A percentile compares a stretch with the other conserved stretches of the same genome.
Evolutionary conservation across 1,140 invertebrate species (phyloP).

Genomic region (Dinoponera quadriceps): DNA sequence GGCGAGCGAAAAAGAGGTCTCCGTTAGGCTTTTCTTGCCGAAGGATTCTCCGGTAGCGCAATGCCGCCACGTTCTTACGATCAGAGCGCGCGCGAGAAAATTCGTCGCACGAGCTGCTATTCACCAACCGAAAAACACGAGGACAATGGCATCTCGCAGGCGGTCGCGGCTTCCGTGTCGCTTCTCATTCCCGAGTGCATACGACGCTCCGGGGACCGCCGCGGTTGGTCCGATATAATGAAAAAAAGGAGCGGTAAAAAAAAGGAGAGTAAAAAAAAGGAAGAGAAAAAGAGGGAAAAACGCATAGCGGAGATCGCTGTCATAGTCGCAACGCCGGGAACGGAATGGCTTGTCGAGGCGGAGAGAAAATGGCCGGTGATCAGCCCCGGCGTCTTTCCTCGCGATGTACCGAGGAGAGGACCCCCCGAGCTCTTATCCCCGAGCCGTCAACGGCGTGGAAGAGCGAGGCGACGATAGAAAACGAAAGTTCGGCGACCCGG

Average conservation of each 20-base stretch:
- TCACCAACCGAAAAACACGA: too few relatives aligned
- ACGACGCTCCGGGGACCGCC: conserved; percentile 12
- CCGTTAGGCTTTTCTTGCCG: too few relatives aligned
- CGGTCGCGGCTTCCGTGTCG: neutral
- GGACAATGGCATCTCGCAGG: neutral
- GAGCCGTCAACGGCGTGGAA: neutral
- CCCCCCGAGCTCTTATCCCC: conserved; percentile 53
- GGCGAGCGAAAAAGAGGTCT: too few relatives aligned
- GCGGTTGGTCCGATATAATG: conserved; percentile 52
- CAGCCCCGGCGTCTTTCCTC: conserved; percentile 53
- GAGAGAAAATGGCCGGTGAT: conserved; percentile 59
- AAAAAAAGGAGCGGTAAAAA: neutral
- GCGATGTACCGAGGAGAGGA: conserved; percentile 38
- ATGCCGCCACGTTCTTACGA: too few relatives aligned
- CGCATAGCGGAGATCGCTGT: conserved; percentile 68
- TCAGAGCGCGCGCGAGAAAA: too few relatives aligned
- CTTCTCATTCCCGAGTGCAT: neutral
- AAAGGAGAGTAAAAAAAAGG: conserved; percentile 18
- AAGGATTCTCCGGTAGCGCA: too few relatives aligned
- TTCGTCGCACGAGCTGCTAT: too few relatives aligned
- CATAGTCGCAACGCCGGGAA: conserved; percentile 53
- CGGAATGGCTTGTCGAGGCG: conserved; percentile 49
- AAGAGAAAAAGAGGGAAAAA: conserved; percentile 11
- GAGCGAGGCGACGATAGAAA: conserved; percentile 49
- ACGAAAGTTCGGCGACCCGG: conserved; percentile 59